phyloP scores from a whole-genome alignment of 2,888 invertebrate species.

The Conomelus anceps region DNA sequence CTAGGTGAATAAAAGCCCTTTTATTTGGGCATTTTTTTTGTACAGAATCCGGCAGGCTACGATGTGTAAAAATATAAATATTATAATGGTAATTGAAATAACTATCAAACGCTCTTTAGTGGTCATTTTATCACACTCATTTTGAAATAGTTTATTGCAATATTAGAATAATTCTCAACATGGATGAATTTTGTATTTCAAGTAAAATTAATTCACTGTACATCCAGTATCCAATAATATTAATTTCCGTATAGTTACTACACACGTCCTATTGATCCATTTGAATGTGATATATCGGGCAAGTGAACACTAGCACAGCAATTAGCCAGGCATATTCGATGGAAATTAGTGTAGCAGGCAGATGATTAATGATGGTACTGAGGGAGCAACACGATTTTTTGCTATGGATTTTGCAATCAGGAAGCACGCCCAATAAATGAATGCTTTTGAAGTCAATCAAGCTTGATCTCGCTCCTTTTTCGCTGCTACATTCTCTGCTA shows the following conservation, averaged over 20 bases:
- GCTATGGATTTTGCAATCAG: neutral
- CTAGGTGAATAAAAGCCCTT: no score
- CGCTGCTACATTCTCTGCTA: neutral
- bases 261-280: neutral
- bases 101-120: no score
- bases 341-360: neutral
- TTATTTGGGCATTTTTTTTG: no score
- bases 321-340: neutral
- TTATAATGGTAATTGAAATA: no score
- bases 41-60: no score
- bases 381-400: neutral
- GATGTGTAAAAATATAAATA: no score
- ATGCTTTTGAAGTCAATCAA: neutral
- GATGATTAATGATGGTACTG: neutral
- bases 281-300: neutral
- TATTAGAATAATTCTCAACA: no score
- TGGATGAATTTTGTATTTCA: neutral
- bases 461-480: neutral
- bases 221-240: neutral
- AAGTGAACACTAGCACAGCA: neutral
- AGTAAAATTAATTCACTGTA: neutral
- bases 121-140: no score
- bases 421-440: neutral
- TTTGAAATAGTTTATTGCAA: no score
- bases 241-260: neutral